These are phyloP conservation scores for Drosophila flavopinicola DNA, from an alignment of 2,888 invertebrate species.

Conservation along the genomic window DNA sequence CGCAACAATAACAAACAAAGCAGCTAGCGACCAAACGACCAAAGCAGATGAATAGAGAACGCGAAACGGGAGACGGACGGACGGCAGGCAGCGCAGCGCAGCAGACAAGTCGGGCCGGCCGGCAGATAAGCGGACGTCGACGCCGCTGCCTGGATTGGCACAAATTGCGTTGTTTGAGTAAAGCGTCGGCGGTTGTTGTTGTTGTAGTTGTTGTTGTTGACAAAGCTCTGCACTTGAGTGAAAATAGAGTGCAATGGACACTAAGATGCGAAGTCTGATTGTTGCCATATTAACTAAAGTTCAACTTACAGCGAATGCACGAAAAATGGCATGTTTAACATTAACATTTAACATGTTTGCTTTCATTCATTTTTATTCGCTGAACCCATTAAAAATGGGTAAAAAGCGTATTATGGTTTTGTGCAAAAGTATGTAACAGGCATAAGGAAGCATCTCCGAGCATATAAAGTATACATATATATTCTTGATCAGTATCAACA, in stretches of 20 bases:
- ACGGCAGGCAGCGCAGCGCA: conserved; percentile 2
- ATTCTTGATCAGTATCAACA: no score
- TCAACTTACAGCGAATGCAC: not conserved
- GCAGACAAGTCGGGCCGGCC: conserved; percentile 20
- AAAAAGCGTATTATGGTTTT: no score
- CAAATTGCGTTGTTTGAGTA: conserved; percentile 55
- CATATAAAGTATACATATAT: no score
- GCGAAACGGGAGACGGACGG: conserved; percentile 35
- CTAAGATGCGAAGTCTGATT: conserved; percentile 1
- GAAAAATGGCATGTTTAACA: no score
- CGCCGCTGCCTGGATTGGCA: conserved; percentile 48
- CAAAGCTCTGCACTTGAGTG: conserved; percentile 7
- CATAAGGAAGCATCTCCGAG: no score
- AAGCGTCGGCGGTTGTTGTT: conserved; percentile 15
- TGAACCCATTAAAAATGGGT: no score
- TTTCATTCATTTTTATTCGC: no score
- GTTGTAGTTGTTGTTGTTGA: conserved; percentile 17
- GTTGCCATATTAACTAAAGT: not conserved
- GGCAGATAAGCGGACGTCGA: conserved; percentile 39
- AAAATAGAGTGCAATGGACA: conserved; percentile 11
- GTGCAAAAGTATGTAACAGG: no score
- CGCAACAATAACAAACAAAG: conserved; percentile 49
- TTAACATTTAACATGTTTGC: no score
- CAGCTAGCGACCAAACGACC: no score
- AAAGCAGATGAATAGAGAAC: conserved; percentile 18